phyloP scores from a whole-genome alignment of 92 coral and sea anemone genomes.

The Metridium senile region DNA sequence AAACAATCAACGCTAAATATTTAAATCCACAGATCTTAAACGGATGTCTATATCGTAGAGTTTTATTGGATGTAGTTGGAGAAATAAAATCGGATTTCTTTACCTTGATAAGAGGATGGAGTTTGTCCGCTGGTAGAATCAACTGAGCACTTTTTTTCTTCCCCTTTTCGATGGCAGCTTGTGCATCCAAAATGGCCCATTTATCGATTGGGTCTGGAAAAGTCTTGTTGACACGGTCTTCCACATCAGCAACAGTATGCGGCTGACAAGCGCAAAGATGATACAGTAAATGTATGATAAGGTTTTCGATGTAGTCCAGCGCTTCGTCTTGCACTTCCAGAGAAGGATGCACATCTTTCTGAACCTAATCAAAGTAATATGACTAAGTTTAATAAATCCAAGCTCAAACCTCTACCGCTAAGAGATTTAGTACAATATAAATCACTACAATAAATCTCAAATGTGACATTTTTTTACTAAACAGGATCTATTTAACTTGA shows the following conservation, averaged over 20 bases:
- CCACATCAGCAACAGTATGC: slow-evolving; percentile 81
- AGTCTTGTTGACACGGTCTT: slow-evolving; percentile 87
- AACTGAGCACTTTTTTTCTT: slow-evolving; percentile 80
- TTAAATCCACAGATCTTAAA: neutral
- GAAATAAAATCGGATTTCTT: no score
- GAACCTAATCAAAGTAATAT: slow-evolving; percentile 69
- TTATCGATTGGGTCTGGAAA: slow-evolving; percentile 96
- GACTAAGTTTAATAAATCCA: neutral
- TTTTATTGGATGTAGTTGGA: no score
- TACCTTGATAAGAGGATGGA: slow-evolving; percentile 90
- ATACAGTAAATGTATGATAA: slow-evolving; percentile 82
- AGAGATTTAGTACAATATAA: neutral
- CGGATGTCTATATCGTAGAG: neutral
- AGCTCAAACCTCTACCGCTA: neutral
- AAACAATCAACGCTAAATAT: neutral
- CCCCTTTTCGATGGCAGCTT: slow-evolving; percentile 88
- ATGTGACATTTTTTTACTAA: slow-evolving; percentile 12
- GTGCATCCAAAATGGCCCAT: slow-evolving; percentile 96
- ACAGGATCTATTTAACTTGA: slow-evolving; percentile 48
- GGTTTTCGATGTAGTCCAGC: slow-evolving; percentile 87
- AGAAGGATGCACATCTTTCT: slow-evolving; percentile 89
- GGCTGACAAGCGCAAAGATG: slow-evolving; percentile 92
- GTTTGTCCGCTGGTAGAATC: slow-evolving; percentile 90
- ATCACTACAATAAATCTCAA: slow-evolving; percentile 9
- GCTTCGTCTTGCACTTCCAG: slow-evolving; percentile 91